Evolutionary conservation across 2,113 vertebrate genomes (phyloP).

Genomic region (Melanostigma gelatinosum): DNA sequence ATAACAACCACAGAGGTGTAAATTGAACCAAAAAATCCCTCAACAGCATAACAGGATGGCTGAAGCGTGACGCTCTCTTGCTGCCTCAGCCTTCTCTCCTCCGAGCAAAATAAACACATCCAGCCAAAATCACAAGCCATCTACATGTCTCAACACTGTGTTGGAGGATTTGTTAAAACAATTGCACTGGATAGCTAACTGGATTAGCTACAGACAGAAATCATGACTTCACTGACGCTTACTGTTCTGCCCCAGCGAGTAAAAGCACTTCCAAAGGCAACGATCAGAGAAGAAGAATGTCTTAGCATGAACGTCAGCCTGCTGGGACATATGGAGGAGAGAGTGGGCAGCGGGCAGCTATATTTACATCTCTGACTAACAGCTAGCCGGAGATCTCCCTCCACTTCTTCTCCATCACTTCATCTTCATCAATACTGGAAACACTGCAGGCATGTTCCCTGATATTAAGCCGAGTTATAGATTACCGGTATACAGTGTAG

Average conservation of each 20-base stretch:
- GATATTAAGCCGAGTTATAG: conserved; percentile 1
- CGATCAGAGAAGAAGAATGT: conserved; percentile 23
- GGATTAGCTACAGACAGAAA: neutral
- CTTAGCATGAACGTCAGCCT: conserved; percentile 24
- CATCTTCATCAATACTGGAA: conserved; percentile 11
- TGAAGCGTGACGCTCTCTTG: conserved; percentile 24
- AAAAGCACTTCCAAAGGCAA: conserved; percentile 11
- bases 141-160: conserved; percentile 2
- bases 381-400: conserved; percentile 49
- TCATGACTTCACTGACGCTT: conserved; percentile 1
- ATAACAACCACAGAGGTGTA: conserved; percentile 31
- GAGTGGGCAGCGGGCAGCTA: conserved; percentile 64
- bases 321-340: conserved; percentile 62
- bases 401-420: conserved; percentile 42
- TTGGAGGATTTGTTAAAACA: neutral
- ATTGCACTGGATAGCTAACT: neutral
- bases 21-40: conserved; percentile 11
- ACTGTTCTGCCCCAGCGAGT: neutral
- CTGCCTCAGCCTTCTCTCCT: neutral
- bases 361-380: conserved; percentile 70
- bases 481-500: neutral
- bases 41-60: neutral
- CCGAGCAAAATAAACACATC: neutral
- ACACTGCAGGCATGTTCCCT: neutral
- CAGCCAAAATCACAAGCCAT: conserved; percentile 3